phyloP scores from a whole-genome alignment of 2,113 vertebrate species.

The Nothoprocta perdicaria region DNA sequence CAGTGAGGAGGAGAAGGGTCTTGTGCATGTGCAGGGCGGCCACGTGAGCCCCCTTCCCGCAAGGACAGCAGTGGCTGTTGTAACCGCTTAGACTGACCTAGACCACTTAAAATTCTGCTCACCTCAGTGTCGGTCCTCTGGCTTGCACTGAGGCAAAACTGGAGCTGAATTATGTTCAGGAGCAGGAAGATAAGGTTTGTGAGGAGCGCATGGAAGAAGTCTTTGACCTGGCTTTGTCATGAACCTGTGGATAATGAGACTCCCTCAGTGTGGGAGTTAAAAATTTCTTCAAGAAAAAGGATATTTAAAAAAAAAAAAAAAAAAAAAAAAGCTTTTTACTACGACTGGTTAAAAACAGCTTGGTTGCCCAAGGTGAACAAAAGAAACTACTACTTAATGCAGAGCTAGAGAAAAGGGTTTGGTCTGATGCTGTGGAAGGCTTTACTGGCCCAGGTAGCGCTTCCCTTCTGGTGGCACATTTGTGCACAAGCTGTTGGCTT shows the following conservation, averaged over 20 bases:
- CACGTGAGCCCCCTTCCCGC: neutral
- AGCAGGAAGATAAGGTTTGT: neutral
- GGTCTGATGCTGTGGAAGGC: neutral
- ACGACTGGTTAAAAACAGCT: neutral
- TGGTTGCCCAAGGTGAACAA: neutral
- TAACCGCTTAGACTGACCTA: neutral
- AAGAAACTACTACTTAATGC: neutral
- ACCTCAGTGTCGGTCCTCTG: neutral
- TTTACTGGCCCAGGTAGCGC: slow-evolving; percentile 9
- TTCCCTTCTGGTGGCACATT: neutral
- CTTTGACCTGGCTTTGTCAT: neutral
- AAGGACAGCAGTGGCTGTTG: neutral
- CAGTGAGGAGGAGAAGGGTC: neutral
- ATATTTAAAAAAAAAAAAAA: neutral
- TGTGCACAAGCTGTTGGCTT: slow-evolving; percentile 5
- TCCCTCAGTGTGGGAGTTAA: neutral
- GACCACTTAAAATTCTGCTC: neutral
- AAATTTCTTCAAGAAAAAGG: neutral
- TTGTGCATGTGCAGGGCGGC: neutral
- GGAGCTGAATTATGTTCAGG: neutral
- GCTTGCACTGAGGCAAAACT: neutral
- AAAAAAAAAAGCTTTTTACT: neutral
- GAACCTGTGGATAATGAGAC: neutral
- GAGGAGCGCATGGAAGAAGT: neutral
- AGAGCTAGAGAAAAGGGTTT: neutral